A percentile compares a stretch with the other conserved stretches of the same genome.
Conservation (phyloP, 2,113 vertebrate species). For the Sardina pilchardus region DNA sequence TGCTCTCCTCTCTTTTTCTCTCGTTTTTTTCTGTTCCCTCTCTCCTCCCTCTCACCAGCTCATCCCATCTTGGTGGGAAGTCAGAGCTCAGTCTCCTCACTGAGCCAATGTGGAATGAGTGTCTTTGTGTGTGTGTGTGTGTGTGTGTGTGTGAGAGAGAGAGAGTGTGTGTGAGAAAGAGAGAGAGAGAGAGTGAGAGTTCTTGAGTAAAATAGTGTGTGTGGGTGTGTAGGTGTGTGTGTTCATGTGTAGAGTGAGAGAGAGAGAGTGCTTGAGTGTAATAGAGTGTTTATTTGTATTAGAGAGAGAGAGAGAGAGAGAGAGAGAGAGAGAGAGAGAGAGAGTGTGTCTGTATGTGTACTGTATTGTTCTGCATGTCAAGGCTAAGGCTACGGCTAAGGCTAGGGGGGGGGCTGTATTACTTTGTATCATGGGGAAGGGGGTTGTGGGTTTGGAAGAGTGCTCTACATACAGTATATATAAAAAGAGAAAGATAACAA, state of each 20-base stretch:
- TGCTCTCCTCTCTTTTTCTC: neutral
- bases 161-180: neutral
- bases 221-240: neutral
- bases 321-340: constrained; percentile 8
- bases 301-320: constrained; percentile 9
- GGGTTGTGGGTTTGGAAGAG: neutral
- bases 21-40: neutral
- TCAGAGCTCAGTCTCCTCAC: neutral
- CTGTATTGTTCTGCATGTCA: neutral
- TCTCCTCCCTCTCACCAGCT: neutral
- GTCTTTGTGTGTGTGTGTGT: neutral
- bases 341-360: constrained; percentile 8
- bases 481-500: constrained; percentile 28
- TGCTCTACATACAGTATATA: constrained; percentile 29
- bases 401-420: neutral
- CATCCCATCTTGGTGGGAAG: neutral
- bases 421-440: neutral
- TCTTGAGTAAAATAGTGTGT: no score
- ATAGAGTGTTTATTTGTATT: constrained; percentile 28
- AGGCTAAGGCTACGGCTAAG: neutral
- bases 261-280: constrained; percentile 2
- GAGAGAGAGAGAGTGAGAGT: neutral
- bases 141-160: neutral
- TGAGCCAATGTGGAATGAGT: neutral
- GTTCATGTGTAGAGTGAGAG: constrained; percentile 3